Percentiles rank a stretch among this genome's conserved stretches.
Evolutionary conservation across 2,113 vertebrate genomes (phyloP).

Genomic region (Hystrix brachyura): DNA sequence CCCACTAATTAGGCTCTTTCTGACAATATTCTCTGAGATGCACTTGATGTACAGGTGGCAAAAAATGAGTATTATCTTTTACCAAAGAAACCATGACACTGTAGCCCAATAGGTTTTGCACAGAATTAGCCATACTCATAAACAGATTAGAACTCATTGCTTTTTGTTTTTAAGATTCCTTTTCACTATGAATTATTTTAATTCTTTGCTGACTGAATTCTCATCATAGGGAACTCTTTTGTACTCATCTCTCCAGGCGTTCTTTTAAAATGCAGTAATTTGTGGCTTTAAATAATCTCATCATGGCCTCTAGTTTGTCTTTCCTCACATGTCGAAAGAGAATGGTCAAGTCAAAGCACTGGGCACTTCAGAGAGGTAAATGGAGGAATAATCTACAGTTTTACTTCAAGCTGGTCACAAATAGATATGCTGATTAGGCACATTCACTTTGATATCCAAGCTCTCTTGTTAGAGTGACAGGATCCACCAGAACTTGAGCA

Average conservation of each 20-base stretch:
- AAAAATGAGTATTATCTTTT: not conserved
- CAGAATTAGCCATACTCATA: not conserved
- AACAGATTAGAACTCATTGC: not conserved
- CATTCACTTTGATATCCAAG: not conserved
- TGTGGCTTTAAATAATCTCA: slow-evolving; percentile 48
- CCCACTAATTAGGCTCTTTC: slow-evolving; percentile 8
- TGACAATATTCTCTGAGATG: slow-evolving; percentile 24
- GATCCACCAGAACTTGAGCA: slow-evolving; percentile 10
- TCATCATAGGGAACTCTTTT: not conserved
- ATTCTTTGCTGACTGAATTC: slow-evolving; percentile 56
- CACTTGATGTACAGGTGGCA: not conserved
- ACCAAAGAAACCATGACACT: not conserved
- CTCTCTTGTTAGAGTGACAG: not conserved
- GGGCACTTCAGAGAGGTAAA: slow-evolving; percentile 30
- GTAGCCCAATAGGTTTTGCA: not conserved
- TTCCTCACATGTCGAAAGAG: not conserved
- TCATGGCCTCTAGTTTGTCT: slow-evolving; percentile 16
- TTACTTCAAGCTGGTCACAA: slow-evolving; percentile 42
- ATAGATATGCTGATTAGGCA: slow-evolving; percentile 27
- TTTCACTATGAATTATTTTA: slow-evolving; percentile 28
- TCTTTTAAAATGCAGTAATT: slow-evolving; percentile 51
- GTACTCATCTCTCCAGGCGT: not conserved
- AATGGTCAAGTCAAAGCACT: slow-evolving; percentile 40
- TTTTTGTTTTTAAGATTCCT: not conserved
- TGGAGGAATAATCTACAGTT: not conserved